Conservation (phyloP, 2,797 vertebrate genomes). For the Valencia hispanica region DNA sequence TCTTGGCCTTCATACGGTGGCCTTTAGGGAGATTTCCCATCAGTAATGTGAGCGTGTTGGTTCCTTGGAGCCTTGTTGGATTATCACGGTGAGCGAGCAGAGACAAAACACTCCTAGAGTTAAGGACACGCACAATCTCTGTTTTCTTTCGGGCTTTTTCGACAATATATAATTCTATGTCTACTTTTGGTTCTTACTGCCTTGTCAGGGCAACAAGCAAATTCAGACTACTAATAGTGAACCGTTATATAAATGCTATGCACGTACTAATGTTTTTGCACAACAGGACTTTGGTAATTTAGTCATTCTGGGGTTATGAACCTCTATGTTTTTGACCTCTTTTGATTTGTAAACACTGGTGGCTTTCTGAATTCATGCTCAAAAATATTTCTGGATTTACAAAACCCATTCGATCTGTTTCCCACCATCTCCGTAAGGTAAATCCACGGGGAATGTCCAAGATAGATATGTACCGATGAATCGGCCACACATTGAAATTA, state of each 20-base stretch:
- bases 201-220: neutral
- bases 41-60: neutral
- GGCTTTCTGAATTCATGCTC: neutral
- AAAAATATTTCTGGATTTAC: neutral
- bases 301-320: neutral
- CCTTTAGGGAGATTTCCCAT: slow-evolving; percentile 7
- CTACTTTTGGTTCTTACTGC: neutral
- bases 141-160: neutral
- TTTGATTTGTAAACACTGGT: neutral
- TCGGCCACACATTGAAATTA: neutral
- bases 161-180: neutral
- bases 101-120: slow-evolving; percentile 51
- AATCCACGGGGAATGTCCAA: neutral
- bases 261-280: neutral
- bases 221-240: neutral
- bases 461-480: too few relatives aligned
- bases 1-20: neutral
- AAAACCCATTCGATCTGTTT: neutral
- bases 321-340: slow-evolving; percentile 4
- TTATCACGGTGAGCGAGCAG: slow-evolving; percentile 42
- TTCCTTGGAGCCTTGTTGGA: slow-evolving; percentile 33
- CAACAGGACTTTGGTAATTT: neutral
- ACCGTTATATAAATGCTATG: neutral
- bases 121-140: neutral
- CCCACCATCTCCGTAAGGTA: neutral